These are phyloP conservation scores for Nesoenas mayeri DNA, from an alignment of 2,113 vertebrate species.

Conservation along the genomic window DNA sequence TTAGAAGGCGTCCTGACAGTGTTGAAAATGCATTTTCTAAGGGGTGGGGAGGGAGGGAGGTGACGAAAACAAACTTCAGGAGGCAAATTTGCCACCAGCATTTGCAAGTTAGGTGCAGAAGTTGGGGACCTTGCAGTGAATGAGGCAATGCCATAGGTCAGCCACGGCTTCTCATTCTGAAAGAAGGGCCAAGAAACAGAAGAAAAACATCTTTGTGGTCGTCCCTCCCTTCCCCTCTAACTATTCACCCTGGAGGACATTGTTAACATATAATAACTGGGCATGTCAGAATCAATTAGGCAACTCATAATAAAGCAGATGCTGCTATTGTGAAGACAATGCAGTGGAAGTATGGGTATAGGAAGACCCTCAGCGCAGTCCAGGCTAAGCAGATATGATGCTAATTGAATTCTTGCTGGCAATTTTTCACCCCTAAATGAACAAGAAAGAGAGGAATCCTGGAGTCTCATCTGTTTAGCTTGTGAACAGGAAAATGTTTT, in stretches of 20 bases:
- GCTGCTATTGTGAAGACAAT: slow-evolving; percentile 59
- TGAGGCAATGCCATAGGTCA: neutral
- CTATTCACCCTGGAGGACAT: neutral
- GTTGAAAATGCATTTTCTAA: fast-evolving
- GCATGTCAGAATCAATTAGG: slow-evolving; percentile 83
- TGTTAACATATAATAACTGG: slow-evolving; percentile 27
- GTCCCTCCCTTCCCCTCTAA: neutral
- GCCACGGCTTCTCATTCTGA: neutral
- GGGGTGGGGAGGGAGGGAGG: fast-evolving
- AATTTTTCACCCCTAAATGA: slow-evolving; percentile 86
- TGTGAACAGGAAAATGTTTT: slow-evolving; percentile 59
- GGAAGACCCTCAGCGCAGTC: slow-evolving; percentile 42
- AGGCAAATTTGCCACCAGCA: neutral
- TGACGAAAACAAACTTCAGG: neutral
- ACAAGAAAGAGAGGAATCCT: slow-evolving; percentile 80
- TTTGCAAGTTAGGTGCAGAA: neutral
- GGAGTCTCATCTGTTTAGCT: slow-evolving; percentile 71
- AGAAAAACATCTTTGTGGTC: neutral
- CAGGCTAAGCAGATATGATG: slow-evolving; percentile 67
- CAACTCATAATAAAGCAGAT: slow-evolving; percentile 81
- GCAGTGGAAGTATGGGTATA: slow-evolving; percentile 20
- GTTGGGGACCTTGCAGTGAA: neutral
- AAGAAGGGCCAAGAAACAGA: neutral
- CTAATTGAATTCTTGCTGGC: slow-evolving; percentile 84
- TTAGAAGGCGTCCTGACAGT: neutral